Conservation (phyloP, 2,888 invertebrate species). For the Cephus nigrinus region DNA sequence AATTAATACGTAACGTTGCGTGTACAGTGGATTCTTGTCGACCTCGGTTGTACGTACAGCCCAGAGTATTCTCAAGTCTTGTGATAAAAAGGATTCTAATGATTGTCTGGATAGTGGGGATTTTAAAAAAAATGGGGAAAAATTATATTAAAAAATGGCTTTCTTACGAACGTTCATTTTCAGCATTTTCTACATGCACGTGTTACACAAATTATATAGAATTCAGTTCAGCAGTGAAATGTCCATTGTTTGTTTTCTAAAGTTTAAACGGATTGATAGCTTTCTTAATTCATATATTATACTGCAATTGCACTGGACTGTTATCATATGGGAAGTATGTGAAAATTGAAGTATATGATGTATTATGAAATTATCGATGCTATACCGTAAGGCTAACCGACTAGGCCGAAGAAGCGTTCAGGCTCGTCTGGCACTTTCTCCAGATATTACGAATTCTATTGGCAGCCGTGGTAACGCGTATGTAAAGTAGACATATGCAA, state of each 20-base stretch:
- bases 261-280: background rate
- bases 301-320: background rate
- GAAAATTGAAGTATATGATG: background rate
- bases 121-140: background rate
- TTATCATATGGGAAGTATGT: background rate
- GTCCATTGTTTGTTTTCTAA: too few species aligned
- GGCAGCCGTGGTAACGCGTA: slow-evolving; percentile 2
- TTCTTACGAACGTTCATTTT: too few species aligned
- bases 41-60: background rate
- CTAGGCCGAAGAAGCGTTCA: background rate
- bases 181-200: too few species aligned
- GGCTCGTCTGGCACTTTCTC: slow-evolving; percentile 28
- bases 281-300: background rate
- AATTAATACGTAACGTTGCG: background rate
- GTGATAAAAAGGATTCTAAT: background rate
- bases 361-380: background rate
- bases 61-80: background rate
- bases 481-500: background rate
- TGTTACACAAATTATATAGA: too few species aligned
- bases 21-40: background rate
- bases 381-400: background rate
- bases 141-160: too few species aligned
- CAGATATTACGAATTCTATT: slow-evolving; percentile 34
- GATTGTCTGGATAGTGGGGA: background rate
- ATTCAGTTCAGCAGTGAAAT: too few species aligned